Conservation (phyloP, 1,140 invertebrate genomes). For the Sycophaga agraensis region DNA sequence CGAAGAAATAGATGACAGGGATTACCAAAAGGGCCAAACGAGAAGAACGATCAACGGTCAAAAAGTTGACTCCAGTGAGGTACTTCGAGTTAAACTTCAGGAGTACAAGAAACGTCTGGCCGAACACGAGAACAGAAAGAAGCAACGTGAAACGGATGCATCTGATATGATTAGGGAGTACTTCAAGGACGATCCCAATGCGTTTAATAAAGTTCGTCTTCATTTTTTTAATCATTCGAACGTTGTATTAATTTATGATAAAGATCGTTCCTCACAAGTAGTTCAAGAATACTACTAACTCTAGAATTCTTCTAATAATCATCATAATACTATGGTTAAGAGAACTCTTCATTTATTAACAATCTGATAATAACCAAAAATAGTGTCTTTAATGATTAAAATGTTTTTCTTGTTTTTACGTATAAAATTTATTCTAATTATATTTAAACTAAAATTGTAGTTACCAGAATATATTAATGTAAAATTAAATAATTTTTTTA, state of each 20-base stretch:
- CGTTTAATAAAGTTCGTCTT: no score
- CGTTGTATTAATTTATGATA: no score
- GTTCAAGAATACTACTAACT: no score
- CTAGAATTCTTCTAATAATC: no score
- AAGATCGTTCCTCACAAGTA: no score
- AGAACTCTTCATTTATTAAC: no score
- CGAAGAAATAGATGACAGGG: conserved; percentile 1
- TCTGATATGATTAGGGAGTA: background rate
- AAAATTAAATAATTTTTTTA: background rate
- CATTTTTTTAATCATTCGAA: no score
- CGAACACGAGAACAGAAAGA: conserved; percentile 33
- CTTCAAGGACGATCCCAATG: background rate
- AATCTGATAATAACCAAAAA: no score
- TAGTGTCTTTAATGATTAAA: no score
- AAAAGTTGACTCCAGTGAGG: conserved; percentile 30
- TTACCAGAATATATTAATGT: background rate
- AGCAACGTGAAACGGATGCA: no score
- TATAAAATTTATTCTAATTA: background rate
- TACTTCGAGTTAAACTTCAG: conserved; percentile 37
- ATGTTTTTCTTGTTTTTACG: background rate
- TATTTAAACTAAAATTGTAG: background rate
- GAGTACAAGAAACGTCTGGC: conserved; percentile 38
- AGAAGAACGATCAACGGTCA: conserved; percentile 10
- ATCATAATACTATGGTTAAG: no score
- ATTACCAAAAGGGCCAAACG: conserved; percentile 8